A percentile compares a stretch with the other conserved stretches of the same genome.
Evolutionary conservation across 2,888 invertebrate species (phyloP).

Genomic region (Apeira syringaria): DNA sequence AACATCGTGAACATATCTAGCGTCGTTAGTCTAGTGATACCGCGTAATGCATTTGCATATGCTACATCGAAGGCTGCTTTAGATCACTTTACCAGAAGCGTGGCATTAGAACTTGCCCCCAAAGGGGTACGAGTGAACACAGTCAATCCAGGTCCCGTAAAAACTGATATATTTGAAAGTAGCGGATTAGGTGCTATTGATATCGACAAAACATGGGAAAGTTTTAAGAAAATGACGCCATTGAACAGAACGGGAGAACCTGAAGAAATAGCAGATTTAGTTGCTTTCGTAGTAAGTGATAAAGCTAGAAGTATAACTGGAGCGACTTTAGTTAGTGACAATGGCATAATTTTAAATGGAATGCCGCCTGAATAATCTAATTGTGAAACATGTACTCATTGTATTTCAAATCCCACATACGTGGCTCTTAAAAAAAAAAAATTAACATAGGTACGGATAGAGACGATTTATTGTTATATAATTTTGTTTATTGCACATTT

Average conservation of each 20-base stretch:
- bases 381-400: too few species aligned
- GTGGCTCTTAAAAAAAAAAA: too few species aligned
- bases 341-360: slow-evolving; percentile 22
- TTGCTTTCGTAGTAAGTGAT: slow-evolving; percentile 89
- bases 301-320: slow-evolving; percentile 90
- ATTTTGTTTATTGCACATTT: too few species aligned
- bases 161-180: slow-evolving; percentile 44
- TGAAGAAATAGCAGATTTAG: slow-evolving; percentile 85
- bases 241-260: slow-evolving; percentile 84
- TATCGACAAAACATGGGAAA: slow-evolving; percentile 76
- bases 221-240: slow-evolving; percentile 90
- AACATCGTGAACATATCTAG: slow-evolving; percentile 48
- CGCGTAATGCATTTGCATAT: slow-evolving; percentile 28
- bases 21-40: slow-evolving; percentile 22
- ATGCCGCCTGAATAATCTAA: neutral
- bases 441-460: too few species aligned
- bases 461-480: too few species aligned
- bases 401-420: too few species aligned
- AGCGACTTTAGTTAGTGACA: slow-evolving; percentile 51
- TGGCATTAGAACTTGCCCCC: slow-evolving; percentile 89
- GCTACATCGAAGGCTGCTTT: slow-evolving; percentile 59
- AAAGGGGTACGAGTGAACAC: slow-evolving; percentile 91
- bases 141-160: slow-evolving; percentile 93
- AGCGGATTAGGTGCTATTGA: slow-evolving; percentile 46
- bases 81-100: slow-evolving; percentile 94